Conservation (phyloP, 2,888 invertebrate species). For the Cataglyphis livida region DNA sequence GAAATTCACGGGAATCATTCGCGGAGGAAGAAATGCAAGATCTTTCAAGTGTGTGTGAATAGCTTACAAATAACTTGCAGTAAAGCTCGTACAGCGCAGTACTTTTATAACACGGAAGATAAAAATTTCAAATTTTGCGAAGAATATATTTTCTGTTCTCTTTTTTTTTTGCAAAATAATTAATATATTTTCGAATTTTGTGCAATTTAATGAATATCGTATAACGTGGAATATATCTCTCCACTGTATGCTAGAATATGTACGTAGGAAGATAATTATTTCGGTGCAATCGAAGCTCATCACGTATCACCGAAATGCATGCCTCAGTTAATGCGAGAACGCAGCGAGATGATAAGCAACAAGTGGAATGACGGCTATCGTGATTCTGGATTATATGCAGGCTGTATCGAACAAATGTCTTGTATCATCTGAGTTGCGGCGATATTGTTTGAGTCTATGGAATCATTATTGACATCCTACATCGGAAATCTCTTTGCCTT, state of each 20-base stretch:
- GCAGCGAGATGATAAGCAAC: slow-evolving; percentile 29
- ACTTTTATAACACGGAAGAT: background rate
- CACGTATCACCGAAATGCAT: background rate
- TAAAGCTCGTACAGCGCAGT: background rate
- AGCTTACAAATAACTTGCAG: background rate
- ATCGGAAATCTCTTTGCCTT: slow-evolving; percentile 57
- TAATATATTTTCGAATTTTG: background rate
- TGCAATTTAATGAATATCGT: background rate
- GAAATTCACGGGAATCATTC: background rate
- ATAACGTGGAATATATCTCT: background rate
- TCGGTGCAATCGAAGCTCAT: background rate
- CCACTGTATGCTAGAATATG: background rate
- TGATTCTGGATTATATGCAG: slow-evolving; percentile 38
- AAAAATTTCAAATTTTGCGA: background rate
- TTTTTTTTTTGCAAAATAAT: background rate
- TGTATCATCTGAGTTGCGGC: slow-evolving; percentile 44
- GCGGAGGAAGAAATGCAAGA: background rate
- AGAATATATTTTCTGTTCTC: background rate
- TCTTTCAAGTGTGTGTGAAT: background rate
- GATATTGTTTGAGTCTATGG: slow-evolving; percentile 56
- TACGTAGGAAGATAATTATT: background rate
- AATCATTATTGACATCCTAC: slow-evolving; percentile 58
- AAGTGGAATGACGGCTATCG: slow-evolving; percentile 6
- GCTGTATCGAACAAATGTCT: slow-evolving; percentile 60
- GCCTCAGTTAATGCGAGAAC: background rate